Percentiles rank a stretch among this genome's conserved stretches.
phyloP scores from a whole-genome alignment of 2,113 vertebrate species.

The Mustelus asterias region DNA sequence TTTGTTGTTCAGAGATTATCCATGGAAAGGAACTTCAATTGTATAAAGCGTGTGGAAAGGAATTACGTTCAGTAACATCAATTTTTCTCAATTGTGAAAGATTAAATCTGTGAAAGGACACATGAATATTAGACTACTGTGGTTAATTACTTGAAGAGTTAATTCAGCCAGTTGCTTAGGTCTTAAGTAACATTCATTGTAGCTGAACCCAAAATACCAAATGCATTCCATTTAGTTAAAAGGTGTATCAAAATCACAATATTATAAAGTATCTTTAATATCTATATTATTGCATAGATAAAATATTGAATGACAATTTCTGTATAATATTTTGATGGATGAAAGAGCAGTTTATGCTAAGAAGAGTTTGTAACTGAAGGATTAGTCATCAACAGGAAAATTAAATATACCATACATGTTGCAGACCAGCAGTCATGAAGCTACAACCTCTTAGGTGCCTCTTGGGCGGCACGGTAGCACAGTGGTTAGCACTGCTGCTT shows the following conservation, averaged over 20 bases:
- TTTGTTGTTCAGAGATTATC: background rate
- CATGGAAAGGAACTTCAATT: background rate
- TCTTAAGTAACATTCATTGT: background rate
- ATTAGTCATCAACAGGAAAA: background rate
- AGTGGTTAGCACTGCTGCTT: too few species aligned
- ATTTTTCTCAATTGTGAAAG: background rate
- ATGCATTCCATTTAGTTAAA: background rate
- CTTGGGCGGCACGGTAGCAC: too few species aligned
- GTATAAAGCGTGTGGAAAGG: background rate
- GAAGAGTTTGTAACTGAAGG: background rate
- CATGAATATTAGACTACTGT: background rate
- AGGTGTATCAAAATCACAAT: background rate
- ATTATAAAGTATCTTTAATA: background rate
- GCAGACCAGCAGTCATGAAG: background rate
- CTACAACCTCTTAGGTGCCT: background rate
- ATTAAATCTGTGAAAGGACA: background rate
- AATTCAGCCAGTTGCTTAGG: background rate
- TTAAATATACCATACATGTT: background rate
- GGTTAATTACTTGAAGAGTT: background rate
- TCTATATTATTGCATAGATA: background rate
- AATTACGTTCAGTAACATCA: background rate
- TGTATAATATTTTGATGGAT: background rate
- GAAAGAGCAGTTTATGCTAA: background rate
- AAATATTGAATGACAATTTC: background rate
- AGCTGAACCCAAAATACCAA: background rate